Evolutionary conservation across 92 coral and sea anemone species (phyloP).

Genomic region (Umimayanthus kanabou): DNA sequence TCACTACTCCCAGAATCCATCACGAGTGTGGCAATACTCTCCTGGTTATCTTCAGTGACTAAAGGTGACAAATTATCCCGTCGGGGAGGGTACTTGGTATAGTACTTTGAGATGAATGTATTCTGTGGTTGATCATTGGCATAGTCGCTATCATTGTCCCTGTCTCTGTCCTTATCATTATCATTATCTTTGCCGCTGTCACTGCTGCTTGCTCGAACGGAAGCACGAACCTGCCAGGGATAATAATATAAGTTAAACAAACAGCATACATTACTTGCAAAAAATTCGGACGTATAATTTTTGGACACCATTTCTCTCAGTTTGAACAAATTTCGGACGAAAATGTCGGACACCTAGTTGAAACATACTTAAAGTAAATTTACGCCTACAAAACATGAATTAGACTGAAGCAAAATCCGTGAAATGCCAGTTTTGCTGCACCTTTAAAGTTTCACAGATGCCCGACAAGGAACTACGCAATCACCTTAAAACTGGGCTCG

Average conservation of each 20-base stretch:
- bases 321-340: too few species aligned
- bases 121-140: slow-evolving; percentile 8
- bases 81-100: slow-evolving; percentile 12
- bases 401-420: too few species aligned
- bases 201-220: slow-evolving; percentile 37
- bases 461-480: too few species aligned
- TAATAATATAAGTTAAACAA: neutral
- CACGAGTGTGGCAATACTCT: neutral
- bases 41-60: neutral
- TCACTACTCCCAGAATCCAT: slow-evolving; percentile 16
- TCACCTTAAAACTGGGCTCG: too few species aligned
- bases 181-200: slow-evolving; percentile 37
- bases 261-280: too few species aligned
- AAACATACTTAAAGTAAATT: too few species aligned
- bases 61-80: neutral
- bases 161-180: neutral
- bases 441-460: too few species aligned
- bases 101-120: slow-evolving; percentile 29
- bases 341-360: too few species aligned
- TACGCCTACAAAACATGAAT: too few species aligned
- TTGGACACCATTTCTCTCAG: too few species aligned
- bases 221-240: neutral
- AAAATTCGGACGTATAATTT: too few species aligned
- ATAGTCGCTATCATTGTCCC: neutral
- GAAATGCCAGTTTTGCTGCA: too few species aligned